These are phyloP conservation scores for Kryptolebias ocellatus DNA, from an alignment of 2,797 vertebrate species.

Conservation along the genomic window DNA sequence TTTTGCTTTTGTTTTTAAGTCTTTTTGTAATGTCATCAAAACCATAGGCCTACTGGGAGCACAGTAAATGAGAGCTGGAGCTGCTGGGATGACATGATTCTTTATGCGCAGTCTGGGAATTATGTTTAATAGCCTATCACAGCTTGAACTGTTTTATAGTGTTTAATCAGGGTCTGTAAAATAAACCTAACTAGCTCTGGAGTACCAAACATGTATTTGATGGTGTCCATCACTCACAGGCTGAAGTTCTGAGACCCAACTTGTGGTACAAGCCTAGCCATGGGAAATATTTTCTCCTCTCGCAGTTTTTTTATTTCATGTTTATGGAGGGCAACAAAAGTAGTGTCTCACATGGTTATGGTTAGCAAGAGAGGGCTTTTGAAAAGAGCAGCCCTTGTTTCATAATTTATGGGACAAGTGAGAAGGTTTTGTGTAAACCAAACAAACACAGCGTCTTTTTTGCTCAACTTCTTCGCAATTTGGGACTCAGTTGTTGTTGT, in stretches of 20 bases:
- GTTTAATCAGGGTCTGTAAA: constrained; percentile 48
- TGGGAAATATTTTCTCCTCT: constrained; percentile 59
- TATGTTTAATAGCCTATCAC: constrained; percentile 27
- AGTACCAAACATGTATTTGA: constrained; percentile 42
- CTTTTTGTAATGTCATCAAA: constrained; percentile 29
- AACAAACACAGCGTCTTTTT: constrained; percentile 24
- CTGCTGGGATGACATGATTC: constrained; percentile 21
- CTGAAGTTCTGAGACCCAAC: constrained; percentile 41
- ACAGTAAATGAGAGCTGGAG: constrained; percentile 41
- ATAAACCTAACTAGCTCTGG: constrained; percentile 39
- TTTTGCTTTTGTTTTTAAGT: constrained; percentile 49
- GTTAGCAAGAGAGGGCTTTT: constrained; percentile 45
- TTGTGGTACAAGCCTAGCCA: constrained; percentile 47
- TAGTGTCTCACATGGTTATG: constrained; percentile 61
- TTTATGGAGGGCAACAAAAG: constrained; percentile 56
- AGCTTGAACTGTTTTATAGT: constrained; percentile 42
- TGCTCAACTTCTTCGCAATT: constrained; percentile 1
- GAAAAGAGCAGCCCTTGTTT: constrained; percentile 45
- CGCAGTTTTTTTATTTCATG: constrained; percentile 44
- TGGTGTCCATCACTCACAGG: constrained; percentile 40
- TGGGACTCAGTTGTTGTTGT: constrained; percentile 10
- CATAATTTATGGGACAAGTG: constrained; percentile 26
- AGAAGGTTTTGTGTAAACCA: constrained; percentile 32
- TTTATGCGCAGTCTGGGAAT: constrained; percentile 13
- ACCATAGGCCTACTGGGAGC: constrained; percentile 1